Base-by-base conservation (phyloP, 2,888 invertebrate genomes). In the Dynastes maya region DNA sequence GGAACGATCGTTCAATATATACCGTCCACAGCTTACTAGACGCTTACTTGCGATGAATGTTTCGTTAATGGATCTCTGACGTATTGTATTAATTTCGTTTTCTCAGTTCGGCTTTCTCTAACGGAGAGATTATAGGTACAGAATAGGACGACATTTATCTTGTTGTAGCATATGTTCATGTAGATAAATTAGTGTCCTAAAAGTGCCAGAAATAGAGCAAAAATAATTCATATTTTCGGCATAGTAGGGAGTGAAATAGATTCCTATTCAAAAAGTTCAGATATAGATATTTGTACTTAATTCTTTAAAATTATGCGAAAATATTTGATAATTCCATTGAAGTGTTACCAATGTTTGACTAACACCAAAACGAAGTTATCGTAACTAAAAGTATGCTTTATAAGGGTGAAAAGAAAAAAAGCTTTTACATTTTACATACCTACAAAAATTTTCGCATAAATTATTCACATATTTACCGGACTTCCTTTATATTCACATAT, bases 21-120 rank as follows among this genome's bases (percentile, higher is more conserved):
- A 27, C 51, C 16, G 16, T 68, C 49, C 68, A 68, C 27, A 40
- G 22, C 72, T 5, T 45, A 22, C 45, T 37, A 37, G 16, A 22
- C 32, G 37, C 22, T 72, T 45, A 32, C 40, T 22, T 27, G 16
- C 40, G 11, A 72, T 45, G 22, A 72, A 16, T 45, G 45, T 61
- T 61, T 37, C 13, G 40, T 61, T 72, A 40, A 61, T 58, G 6
- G 72, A 72, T 40, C 11, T 4, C 22, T 40, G 40, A 72, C 27
- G 40, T 61, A n/a, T 71, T 22, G 37, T 71, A 58, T 71, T 71
- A 71, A 55, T 55, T 71, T 40, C n/a, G 55, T 55, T 71, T 71
- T 32, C 27, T 29, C 49, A 37, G 22, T 68, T 32, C 65, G 40
- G 40, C 65, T 16, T 65, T 16, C 40, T 65, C 45, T 45, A 40